phyloP scores from a whole-genome alignment of 2,113 vertebrate species.

The Barnardius zonarius region DNA sequence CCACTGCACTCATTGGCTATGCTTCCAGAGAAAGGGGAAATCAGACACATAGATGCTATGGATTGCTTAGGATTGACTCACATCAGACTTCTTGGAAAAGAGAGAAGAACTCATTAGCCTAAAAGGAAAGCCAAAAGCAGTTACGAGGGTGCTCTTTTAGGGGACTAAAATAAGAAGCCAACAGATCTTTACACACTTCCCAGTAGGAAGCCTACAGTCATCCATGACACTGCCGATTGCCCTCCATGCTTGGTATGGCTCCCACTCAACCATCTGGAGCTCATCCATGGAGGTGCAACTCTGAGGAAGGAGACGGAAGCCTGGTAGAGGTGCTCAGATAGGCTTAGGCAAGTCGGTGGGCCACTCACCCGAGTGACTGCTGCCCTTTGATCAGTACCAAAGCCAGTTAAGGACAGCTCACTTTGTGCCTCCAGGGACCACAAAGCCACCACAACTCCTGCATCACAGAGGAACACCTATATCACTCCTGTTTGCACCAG shows the following conservation, averaged over 20 bases:
- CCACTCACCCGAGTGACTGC: background rate
- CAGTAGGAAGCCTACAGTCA: slow-evolving; percentile 15
- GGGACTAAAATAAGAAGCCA: background rate
- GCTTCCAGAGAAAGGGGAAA: background rate
- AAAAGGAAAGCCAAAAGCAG: background rate
- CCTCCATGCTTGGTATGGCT: background rate
- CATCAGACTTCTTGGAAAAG: slow-evolving; percentile 16
- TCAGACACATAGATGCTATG: background rate
- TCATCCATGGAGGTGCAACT: background rate
- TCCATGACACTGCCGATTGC: background rate
- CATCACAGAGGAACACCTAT: background rate
- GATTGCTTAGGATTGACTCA: background rate
- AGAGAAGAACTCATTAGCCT: background rate
- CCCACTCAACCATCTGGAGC: background rate
- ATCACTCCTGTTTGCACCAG: background rate
- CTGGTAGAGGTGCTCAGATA: background rate
- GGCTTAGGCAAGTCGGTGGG: background rate
- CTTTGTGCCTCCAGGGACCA: background rate
- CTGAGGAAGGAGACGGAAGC: background rate
- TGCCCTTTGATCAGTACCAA: background rate
- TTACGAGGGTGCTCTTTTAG: background rate
- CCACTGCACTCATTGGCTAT: background rate
- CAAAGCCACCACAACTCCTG: background rate
- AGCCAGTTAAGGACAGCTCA: background rate
- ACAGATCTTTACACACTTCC: background rate